phyloP scores from a whole-genome alignment of 2,888 invertebrate species.

The Camponotus fellah region DNA sequence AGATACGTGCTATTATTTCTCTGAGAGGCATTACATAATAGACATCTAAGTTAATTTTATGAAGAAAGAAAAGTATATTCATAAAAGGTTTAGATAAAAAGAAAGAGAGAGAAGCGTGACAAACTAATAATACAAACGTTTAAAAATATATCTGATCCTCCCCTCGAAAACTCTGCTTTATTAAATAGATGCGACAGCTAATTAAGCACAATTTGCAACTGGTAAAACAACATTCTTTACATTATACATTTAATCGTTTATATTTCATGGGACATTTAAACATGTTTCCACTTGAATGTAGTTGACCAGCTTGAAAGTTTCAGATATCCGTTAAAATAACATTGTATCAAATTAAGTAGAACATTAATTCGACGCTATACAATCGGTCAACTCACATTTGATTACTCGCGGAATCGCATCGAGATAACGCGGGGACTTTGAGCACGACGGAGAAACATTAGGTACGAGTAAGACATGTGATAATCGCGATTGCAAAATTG shows the following conservation, averaged over 20 bases:
- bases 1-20: constrained; percentile 19
- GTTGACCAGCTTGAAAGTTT: background rate
- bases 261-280: background rate
- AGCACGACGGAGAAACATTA: constrained; percentile 27
- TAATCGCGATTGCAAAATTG: constrained; percentile 39
- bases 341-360: constrained; percentile 17
- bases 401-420: constrained; percentile 12
- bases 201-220: background rate
- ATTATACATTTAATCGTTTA: background rate
- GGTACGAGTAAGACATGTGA: constrained; percentile 11
- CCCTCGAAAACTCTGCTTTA: background rate
- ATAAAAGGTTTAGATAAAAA: background rate
- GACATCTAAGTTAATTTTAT: background rate
- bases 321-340: constrained; percentile 12
- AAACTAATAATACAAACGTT: background rate
- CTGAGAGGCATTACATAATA: background rate
- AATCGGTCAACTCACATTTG: constrained; percentile 13
- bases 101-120: background rate
- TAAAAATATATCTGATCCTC: background rate
- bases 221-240: background rate
- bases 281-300: background rate
- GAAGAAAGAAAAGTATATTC: background rate
- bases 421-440: constrained; percentile 20
- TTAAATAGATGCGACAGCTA: background rate
- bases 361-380: constrained; percentile 3